Percentiles rank a stretch among this genome's conserved stretches.
phyloP scores from a whole-genome alignment of 2,888 invertebrate species.

The Sesamia inferens region DNA sequence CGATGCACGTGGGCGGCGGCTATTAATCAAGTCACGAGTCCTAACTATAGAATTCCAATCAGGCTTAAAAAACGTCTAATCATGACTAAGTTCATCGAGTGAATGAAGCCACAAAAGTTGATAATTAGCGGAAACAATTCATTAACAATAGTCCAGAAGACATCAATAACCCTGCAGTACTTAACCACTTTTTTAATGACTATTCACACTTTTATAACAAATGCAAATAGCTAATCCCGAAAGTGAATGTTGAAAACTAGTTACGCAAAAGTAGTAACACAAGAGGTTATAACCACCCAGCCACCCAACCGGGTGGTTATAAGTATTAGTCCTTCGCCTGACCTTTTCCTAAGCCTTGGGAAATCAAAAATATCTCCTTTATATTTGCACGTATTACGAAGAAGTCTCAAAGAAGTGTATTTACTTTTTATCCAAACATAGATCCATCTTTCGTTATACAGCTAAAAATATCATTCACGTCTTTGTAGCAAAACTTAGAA shows the following conservation, averaged over 20 bases:
- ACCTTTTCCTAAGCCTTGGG: neutral
- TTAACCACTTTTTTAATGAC: conserved; percentile 2
- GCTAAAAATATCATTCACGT: conserved; percentile 22
- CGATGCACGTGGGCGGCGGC: neutral
- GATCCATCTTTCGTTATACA: neutral
- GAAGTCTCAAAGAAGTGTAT: conserved; percentile 9
- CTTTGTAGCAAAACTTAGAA: conserved; percentile 22
- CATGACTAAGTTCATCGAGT: conserved; percentile 2
- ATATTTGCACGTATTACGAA: conserved; percentile 27
- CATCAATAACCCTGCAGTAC: conserved; percentile 48
- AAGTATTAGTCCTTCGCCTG: neutral
- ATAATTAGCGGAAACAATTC: conserved; percentile 34
- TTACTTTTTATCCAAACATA: conserved; percentile 13
- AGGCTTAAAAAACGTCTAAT: neutral
- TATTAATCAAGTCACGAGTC: neutral
- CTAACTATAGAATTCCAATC: neutral
- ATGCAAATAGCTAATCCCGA: neutral
- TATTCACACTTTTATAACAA: conserved; percentile 4
- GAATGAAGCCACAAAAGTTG: conserved; percentile 49
- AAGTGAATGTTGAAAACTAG: neutral
- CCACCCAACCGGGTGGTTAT: neutral
- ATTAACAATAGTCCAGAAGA: conserved; percentile 3
- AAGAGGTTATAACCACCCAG: neutral
- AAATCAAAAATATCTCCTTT: conserved; percentile 17
- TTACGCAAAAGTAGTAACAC: neutral